Evolutionary conservation across 1,140 invertebrate genomes (phyloP).

Genomic region (Zaprionus camerounensis): DNA sequence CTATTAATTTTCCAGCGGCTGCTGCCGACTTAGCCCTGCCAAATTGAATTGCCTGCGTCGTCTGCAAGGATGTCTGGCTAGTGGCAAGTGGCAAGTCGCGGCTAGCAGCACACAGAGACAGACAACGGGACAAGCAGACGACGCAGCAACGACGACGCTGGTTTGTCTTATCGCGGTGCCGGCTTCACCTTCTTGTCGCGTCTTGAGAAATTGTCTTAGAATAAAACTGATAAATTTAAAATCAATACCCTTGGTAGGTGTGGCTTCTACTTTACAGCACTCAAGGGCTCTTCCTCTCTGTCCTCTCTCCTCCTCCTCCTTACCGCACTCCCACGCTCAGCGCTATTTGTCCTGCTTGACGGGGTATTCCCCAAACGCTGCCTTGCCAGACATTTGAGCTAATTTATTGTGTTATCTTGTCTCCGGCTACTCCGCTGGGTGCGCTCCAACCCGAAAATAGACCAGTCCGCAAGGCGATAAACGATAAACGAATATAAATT

Average conservation of each 20-base stretch:
- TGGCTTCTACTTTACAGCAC: constrained; percentile 33
- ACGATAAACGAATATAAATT: constrained; percentile 56
- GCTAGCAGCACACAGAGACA: neutral
- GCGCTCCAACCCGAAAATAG: constrained; percentile 29
- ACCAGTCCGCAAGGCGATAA: constrained; percentile 37
- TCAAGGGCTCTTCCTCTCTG: constrained; percentile 6
- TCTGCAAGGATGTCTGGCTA: constrained; percentile 22
- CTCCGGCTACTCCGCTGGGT: constrained; percentile 40
- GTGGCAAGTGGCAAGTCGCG: neutral
- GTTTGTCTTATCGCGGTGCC: constrained; percentile 39
- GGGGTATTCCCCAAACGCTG: constrained; percentile 48
- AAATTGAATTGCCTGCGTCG: constrained; percentile 57
- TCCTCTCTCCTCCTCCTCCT: neutral
- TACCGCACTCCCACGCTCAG: neutral
- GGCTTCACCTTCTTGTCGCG: constrained; percentile 23
- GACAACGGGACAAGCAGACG: neutral
- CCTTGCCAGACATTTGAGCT: constrained; percentile 55
- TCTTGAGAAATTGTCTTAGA: constrained; percentile 29
- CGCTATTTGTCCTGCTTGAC: constrained; percentile 19
- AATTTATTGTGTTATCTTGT: constrained; percentile 63
- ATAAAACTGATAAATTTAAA: constrained; percentile 61
- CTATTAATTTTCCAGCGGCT: constrained; percentile 60
- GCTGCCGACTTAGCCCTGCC: constrained; percentile 46
- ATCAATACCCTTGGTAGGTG: constrained; percentile 41
- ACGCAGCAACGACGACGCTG: constrained; percentile 22